These are phyloP conservation scores for Psettodes erumei DNA, from an alignment of 2,113 vertebrate species.

Conservation along the genomic window DNA sequence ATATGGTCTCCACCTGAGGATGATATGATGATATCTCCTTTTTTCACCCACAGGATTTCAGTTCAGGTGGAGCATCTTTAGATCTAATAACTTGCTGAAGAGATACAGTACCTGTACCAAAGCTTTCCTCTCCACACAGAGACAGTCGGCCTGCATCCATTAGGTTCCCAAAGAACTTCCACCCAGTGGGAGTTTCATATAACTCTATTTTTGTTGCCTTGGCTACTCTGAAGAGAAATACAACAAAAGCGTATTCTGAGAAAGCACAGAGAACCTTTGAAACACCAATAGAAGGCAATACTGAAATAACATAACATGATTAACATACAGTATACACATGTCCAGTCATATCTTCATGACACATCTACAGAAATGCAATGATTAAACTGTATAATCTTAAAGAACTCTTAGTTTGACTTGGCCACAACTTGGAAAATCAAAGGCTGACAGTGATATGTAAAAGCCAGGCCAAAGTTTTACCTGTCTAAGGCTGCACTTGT, in stretches of 20 bases:
- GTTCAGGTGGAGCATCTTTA: not conserved
- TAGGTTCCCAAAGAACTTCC: constrained; percentile 97
- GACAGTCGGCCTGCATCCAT: constrained; percentile 97
- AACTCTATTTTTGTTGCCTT: constrained; percentile 95
- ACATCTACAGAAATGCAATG: not conserved
- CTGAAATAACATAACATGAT: not conserved
- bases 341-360: not conserved
- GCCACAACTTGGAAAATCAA: not conserved
- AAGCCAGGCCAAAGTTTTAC: constrained; percentile 76
- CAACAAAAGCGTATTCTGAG: constrained; percentile 17
- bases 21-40: not conserved
- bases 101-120: constrained; percentile 89
- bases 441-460: not conserved
- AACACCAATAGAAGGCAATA: not conserved
- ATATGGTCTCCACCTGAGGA: constrained; percentile 93
- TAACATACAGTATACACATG: not conserved
- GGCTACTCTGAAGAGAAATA: constrained; percentile 87
- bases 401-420: not conserved
- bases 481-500: constrained; percentile 94
- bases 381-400: not conserved
- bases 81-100: not conserved
- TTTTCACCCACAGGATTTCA: not conserved
- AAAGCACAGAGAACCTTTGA: not conserved
- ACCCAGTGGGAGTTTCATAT: constrained; percentile 95
- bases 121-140: constrained; percentile 97